Evolutionary conservation across 2,888 invertebrate genomes (phyloP).

Genomic region (Merodon equestris): DNA sequence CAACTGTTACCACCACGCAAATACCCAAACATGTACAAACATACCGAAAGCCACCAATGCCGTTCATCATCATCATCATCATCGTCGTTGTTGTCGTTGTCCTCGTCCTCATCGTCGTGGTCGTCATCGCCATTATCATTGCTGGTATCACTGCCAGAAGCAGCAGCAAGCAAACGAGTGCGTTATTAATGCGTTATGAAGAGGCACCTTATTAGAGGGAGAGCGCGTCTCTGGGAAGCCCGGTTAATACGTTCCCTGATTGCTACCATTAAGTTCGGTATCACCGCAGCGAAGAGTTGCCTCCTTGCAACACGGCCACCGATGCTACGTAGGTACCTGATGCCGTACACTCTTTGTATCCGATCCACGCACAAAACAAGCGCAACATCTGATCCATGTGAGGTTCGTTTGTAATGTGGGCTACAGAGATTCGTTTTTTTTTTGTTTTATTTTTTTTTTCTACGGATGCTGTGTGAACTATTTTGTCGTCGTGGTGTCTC

Average conservation of each 20-base stretch:
- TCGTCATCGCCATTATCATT: slow-evolving; percentile 37
- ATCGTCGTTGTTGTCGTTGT: background rate
- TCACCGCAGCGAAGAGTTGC: slow-evolving; percentile 25
- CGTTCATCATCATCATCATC: slow-evolving; percentile 37
- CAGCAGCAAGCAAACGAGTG: slow-evolving; percentile 20
- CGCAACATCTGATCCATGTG: slow-evolving; percentile 45
- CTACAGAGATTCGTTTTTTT: background rate
- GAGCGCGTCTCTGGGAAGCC: slow-evolving; percentile 47
- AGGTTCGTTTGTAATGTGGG: slow-evolving; percentile 35
- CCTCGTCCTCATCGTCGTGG: slow-evolving; percentile 44
- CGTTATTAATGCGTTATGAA: slow-evolving; percentile 68
- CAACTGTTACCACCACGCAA: slow-evolving; percentile 29
- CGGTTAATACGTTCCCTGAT: slow-evolving; percentile 61
- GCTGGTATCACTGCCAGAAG: slow-evolving; percentile 37
- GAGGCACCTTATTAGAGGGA: slow-evolving; percentile 67
- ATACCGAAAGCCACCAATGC: background rate
- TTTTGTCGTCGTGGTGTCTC: slow-evolving; percentile 65
- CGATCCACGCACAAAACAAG: slow-evolving; percentile 65
- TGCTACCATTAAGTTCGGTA: slow-evolving; percentile 65
- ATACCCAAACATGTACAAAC: no score
- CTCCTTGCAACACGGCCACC: slow-evolving; percentile 8
- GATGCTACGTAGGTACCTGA: slow-evolving; percentile 38
- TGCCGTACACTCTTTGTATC: slow-evolving; percentile 41
- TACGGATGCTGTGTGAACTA: slow-evolving; percentile 64
- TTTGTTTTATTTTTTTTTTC: slow-evolving; percentile 1